phyloP scores from a whole-genome alignment of 1,140 invertebrate genomes.

The Drosophila seguyi region DNA sequence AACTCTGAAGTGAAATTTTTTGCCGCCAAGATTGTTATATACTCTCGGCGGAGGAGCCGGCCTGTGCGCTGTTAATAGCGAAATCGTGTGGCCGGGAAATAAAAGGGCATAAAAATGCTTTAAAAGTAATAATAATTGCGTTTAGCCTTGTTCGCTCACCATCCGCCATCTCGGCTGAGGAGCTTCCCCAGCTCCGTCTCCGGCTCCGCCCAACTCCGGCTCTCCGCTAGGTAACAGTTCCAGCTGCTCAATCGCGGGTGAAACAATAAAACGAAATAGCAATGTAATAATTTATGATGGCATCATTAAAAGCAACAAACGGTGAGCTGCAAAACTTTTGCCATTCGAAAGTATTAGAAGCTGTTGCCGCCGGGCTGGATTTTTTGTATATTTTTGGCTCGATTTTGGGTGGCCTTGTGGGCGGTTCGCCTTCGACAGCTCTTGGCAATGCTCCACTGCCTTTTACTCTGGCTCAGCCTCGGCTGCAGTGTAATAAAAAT shows the following conservation, averaged over 20 bases:
- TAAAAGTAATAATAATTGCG: conserved; percentile 84
- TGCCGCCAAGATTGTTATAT: conserved; percentile 53
- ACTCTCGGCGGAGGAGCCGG: conserved; percentile 23
- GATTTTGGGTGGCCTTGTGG: conserved; percentile 6
- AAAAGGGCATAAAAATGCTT: conserved; percentile 81
- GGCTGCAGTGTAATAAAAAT: conserved; percentile 76
- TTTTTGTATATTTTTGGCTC: conserved; percentile 5
- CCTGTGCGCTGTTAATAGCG: conserved; percentile 66
- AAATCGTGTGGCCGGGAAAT: conserved; percentile 77
- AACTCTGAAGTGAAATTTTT: conserved; percentile 57
- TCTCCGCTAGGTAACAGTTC: conserved; percentile 29
- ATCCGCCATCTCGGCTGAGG: conserved; percentile 3
- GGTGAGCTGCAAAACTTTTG: conserved; percentile 54
- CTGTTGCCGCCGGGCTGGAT: conserved; percentile 32
- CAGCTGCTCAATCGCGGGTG: conserved; percentile 79
- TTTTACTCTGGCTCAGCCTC: background rate
- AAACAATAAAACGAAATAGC: conserved; percentile 85
- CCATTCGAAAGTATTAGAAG: conserved; percentile 76
- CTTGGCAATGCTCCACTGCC: conserved; percentile 25
- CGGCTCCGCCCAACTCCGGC: background rate
- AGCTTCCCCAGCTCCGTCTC: background rate
- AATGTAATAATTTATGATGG: conserved; percentile 84
- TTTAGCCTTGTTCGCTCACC: conserved; percentile 62
- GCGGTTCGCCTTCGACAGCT: conserved; percentile 17
- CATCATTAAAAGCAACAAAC: conserved; percentile 77